phyloP scores from a whole-genome alignment of 2,888 invertebrate species.

The Helicoverpa assulta region DNA sequence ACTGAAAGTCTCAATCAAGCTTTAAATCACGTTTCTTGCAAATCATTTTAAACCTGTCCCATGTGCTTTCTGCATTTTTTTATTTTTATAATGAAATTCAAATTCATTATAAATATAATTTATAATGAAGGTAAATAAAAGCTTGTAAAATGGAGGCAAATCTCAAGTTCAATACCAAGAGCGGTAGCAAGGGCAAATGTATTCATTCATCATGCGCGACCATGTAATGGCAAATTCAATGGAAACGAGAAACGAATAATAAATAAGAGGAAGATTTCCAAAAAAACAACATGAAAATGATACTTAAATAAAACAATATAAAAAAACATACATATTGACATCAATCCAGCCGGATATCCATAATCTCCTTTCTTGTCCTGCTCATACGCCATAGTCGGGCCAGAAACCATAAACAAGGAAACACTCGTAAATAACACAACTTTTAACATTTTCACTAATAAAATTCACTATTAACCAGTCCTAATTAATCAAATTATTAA shows the following conservation, averaged over 20 bases:
- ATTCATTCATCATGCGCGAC: neutral
- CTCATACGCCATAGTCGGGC: constrained; percentile 57
- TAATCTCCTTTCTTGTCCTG: constrained; percentile 65
- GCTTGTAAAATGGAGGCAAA: neutral
- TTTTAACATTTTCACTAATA: constrained; percentile 51
- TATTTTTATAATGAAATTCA: too few species aligned
- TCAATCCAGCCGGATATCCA: constrained; percentile 82
- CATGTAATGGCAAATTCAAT: neutral
- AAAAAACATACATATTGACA: constrained; percentile 83
- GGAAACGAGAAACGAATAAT: neutral
- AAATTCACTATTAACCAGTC: neutral
- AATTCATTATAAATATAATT: too few species aligned
- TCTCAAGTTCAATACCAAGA: neutral
- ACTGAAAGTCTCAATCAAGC: too few species aligned
- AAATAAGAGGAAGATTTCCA: neutral
- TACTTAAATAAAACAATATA: neutral
- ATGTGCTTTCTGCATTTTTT: too few species aligned
- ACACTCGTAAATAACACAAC: constrained; percentile 48
- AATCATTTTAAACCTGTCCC: too few species aligned
- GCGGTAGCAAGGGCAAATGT: neutral
- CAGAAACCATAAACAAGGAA: constrained; percentile 45
- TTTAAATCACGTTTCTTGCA: too few species aligned
- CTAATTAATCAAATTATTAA: constrained; percentile 5
- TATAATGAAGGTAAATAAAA: too few species aligned
- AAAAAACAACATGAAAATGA: neutral